Conservation (phyloP, 2,797 vertebrate species). For the Microcaecilia unicolor region DNA sequence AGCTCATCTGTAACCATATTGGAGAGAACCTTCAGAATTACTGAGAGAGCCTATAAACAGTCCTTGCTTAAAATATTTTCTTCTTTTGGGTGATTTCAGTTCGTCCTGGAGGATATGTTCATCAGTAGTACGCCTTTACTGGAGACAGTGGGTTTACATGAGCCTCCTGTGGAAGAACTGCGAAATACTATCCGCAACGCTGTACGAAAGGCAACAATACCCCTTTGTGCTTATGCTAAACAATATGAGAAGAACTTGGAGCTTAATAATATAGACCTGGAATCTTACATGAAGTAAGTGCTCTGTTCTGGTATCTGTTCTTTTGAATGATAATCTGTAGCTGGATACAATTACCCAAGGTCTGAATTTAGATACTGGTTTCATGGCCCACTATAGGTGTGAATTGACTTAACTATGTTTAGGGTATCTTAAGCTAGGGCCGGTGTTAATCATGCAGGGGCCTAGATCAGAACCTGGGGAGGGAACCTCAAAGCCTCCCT, state of each 20-base stretch:
- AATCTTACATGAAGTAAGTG: conserved; percentile 62
- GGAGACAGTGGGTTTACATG: conserved; percentile 65
- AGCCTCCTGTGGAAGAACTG: conserved; percentile 64
- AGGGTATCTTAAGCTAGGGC: no score
- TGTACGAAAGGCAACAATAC: conserved; percentile 61
- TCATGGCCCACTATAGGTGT: no score
- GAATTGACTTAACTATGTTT: no score
- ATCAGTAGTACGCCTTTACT: conserved; percentile 52
- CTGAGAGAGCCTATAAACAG: neutral
- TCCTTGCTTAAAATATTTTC: conserved; percentile 2
- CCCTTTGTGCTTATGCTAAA: conserved; percentile 72
- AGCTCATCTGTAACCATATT: no score
- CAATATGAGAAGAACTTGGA: conserved; percentile 70
- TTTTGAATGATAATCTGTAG: no score
- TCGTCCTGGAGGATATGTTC: conserved; percentile 72
- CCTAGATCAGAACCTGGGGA: no score
- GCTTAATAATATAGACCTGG: conserved; percentile 66
- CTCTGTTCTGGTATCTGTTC: no score
- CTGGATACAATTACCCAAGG: no score
- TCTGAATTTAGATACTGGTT: no score
- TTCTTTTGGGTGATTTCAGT: conserved; percentile 42
- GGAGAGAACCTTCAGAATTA: neutral
- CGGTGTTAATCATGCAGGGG: no score
- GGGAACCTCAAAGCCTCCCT: no score
- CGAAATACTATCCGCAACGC: conserved; percentile 50